phyloP scores from a whole-genome alignment of 2,888 invertebrate species.

The Protonemura montana region DNA sequence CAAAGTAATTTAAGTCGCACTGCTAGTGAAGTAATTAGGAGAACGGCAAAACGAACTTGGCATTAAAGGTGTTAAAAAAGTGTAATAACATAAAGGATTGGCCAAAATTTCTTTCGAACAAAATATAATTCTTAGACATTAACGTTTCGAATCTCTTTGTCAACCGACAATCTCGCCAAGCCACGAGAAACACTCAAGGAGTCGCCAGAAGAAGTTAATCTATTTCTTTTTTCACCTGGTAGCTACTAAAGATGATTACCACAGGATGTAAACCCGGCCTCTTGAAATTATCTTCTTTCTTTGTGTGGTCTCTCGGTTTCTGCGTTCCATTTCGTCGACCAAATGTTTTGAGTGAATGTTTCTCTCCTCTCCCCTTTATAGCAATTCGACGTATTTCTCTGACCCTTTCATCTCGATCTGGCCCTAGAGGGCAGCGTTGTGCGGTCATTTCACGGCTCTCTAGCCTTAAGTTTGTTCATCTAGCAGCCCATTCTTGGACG shows the following conservation, averaged over 20 bases:
- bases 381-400: not conserved
- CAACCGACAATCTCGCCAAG: not conserved
- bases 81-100: not conserved
- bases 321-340: not conserved
- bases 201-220: not conserved
- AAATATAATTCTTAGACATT: not conserved
- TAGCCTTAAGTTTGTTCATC: conserved; percentile 28
- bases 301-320: not conserved
- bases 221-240: conserved; percentile 2
- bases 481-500: conserved; percentile 25
- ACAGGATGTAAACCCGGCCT: conserved; percentile 29
- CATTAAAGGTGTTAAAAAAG: not conserved
- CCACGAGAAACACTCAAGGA: not conserved
- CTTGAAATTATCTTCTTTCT: conserved; percentile 21
- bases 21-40: not conserved
- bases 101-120: not conserved
- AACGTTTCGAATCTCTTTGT: not conserved
- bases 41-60: not conserved
- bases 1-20: not conserved
- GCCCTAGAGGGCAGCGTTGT: not conserved
- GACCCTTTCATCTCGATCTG: conserved; percentile 27
- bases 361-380: conserved; percentile 1
- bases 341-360: not conserved
- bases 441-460: conserved; percentile 17
- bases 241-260: conserved; percentile 31